Percentiles rank a stretch among this genome's conserved stretches.
These are phyloP conservation scores for Setipinna tenuifilis DNA, from an alignment of 2,797 vertebrate genomes.

Conservation along the genomic window DNA sequence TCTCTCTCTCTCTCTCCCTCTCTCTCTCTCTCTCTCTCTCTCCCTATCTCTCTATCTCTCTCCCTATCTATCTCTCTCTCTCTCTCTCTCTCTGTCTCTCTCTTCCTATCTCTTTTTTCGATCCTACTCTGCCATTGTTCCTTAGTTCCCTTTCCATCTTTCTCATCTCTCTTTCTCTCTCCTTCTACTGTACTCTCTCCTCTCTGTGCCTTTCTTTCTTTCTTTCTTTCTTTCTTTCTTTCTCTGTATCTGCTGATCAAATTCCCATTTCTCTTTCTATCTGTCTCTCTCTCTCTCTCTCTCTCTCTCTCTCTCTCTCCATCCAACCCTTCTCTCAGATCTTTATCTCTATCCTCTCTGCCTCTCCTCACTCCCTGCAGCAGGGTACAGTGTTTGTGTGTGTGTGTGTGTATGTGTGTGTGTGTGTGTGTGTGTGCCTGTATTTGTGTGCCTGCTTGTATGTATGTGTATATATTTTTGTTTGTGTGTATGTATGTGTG, in stretches of 20 bases:
- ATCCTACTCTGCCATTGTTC: no score
- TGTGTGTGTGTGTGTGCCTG: neutral
- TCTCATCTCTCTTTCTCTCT: neutral
- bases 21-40: neutral
- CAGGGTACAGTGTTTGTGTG: neutral
- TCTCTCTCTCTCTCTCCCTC: neutral
- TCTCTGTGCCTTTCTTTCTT: neutral
- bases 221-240: neutral
- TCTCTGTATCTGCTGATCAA: conserved; percentile 34
- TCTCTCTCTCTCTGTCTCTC: neutral
- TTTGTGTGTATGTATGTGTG: no score
- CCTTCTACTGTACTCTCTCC: neutral
- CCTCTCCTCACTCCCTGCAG: neutral
- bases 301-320: neutral
- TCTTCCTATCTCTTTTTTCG: neutral
- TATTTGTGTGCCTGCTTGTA: neutral
- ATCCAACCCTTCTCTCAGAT: neutral
- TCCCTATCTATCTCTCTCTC: neutral
- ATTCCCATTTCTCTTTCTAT: conserved; percentile 37
- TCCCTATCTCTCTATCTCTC: neutral
- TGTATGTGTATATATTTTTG: no score
- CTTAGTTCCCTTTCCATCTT: neutral
- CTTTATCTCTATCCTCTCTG: neutral
- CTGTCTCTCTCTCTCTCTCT: neutral
- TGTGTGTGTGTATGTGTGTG: neutral